A percentile compares a stretch with the other conserved stretches of the same genome.
Conservation (phyloP, 2,113 vertebrate genomes). For the Etheostoma spectabile region DNA sequence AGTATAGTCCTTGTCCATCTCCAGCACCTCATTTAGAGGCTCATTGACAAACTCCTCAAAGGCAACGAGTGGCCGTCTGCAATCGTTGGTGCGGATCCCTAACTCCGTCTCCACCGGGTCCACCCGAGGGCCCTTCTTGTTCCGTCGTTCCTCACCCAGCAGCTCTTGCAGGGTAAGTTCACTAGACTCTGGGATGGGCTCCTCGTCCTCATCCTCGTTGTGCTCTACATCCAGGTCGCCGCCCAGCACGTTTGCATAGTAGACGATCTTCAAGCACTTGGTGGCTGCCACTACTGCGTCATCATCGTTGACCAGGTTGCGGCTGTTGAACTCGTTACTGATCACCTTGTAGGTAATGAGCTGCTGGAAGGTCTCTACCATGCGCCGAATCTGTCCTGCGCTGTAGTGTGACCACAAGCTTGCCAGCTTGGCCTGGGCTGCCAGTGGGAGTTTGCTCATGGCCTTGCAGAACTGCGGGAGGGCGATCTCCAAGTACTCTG, state of each 20-base stretch:
- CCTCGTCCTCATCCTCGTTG: conserved; percentile 97
- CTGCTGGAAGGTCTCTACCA: conserved; percentile 99
- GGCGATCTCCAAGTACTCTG: conserved; percentile 98
- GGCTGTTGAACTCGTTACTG: conserved; percentile 97
- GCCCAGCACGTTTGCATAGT: conserved; percentile 98
- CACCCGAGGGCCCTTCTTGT: conserved; percentile 96
- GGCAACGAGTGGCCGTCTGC: conserved; percentile 93
- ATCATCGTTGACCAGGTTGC: conserved; percentile 97
- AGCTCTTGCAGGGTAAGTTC: conserved; percentile 97
- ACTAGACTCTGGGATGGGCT: conserved; percentile 95
- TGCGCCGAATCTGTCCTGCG: conserved; percentile 92
- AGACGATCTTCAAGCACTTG: conserved; percentile 99
- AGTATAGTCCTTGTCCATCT: conserved; percentile 99
- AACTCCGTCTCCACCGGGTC: conserved; percentile 97
- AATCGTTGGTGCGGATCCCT: conserved; percentile 95
- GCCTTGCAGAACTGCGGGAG: conserved; percentile 98
- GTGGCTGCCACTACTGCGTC: conserved; percentile 96
- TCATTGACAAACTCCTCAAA: conserved; percentile 99
- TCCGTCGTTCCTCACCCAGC: conserved; percentile 94
- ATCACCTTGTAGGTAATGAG: conserved; percentile 98
- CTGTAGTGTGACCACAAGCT: conserved; percentile 94
- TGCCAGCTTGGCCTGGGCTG: conserved; percentile 93
- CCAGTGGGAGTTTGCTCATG: conserved; percentile 97
- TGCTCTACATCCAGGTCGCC: conserved; percentile 94
- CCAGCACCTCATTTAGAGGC: conserved; percentile 97